These are phyloP conservation scores for Drosophila kambysellisi DNA, from an alignment of 2,888 invertebrate genomes.

Conservation along the genomic window DNA sequence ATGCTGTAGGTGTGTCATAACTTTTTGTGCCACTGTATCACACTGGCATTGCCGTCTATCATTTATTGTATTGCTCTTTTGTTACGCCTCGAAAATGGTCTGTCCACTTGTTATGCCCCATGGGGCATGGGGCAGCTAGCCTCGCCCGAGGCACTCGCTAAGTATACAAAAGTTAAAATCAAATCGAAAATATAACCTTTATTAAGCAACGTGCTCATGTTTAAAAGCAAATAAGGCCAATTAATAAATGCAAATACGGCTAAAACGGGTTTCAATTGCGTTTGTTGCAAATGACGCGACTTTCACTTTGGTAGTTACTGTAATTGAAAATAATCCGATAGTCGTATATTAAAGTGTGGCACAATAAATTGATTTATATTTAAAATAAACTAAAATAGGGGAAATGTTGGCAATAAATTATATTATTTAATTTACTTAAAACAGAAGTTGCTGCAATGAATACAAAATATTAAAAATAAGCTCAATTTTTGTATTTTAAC, in stretches of 20 bases:
- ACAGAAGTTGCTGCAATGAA: neutral
- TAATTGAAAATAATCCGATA: too few relatives aligned
- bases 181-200: conserved; percentile 49
- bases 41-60: conserved; percentile 37
- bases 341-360: neutral
- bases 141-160: conserved; percentile 21
- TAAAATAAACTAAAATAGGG: neutral
- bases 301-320: neutral
- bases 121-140: neutral
- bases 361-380: neutral
- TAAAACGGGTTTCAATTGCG: conserved; percentile 18
- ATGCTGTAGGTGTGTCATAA: conserved; percentile 80
- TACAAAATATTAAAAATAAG: neutral
- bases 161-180: conserved; percentile 52
- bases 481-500: accelerated
- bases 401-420: neutral
- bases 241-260: conserved; percentile 61
- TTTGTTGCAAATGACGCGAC: neutral
- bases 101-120: conserved; percentile 57
- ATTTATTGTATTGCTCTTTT: conserved; percentile 69
- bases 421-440: neutral
- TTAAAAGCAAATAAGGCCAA: conserved; percentile 73
- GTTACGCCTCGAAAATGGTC: conserved; percentile 51
- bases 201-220: conserved; percentile 59
- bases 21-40: conserved; percentile 45